Evolutionary conservation across 2,113 vertebrate genomes (phyloP).

Genomic region (Phodopus roborovskii): DNA sequence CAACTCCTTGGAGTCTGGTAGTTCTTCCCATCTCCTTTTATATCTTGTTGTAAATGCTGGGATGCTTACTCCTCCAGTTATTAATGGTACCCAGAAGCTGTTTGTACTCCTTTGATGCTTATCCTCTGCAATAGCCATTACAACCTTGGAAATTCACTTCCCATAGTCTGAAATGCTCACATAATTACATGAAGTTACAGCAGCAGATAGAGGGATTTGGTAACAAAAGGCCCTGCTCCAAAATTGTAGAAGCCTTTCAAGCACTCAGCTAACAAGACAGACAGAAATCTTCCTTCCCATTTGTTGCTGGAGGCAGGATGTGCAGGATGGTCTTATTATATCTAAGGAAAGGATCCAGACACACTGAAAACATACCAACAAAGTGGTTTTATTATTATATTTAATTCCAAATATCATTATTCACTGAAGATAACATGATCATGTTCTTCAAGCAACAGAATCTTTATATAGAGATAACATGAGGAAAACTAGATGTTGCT

Average conservation of each 20-base stretch:
- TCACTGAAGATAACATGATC: background rate
- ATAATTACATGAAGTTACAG: slow-evolving; percentile 17
- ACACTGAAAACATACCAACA: slow-evolving; percentile 24
- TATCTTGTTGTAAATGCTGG: background rate
- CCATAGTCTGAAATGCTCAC: slow-evolving; percentile 16
- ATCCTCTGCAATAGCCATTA: background rate
- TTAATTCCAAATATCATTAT: background rate
- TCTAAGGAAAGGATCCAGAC: background rate
- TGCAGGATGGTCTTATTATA: background rate
- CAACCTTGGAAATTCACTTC: slow-evolving; percentile 27
- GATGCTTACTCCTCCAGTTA: slow-evolving; percentile 8
- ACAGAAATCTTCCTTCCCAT: slow-evolving; percentile 29
- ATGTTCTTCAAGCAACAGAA: background rate
- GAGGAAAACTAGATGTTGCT: slow-evolving; percentile 1
- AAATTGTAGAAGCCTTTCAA: slow-evolving; percentile 38
- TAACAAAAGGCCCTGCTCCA: background rate
- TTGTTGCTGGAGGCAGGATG: background rate
- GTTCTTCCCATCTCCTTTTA: background rate
- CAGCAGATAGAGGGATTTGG: background rate
- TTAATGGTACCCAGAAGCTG: background rate
- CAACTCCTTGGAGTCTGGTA: background rate
- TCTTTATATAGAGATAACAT: background rate
- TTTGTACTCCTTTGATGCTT: slow-evolving; percentile 1
- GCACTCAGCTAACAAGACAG: slow-evolving; percentile 46
- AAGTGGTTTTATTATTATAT: background rate